A percentile compares a stretch with the other conserved stretches of the same genome.
Conservation (phyloP, 2,888 invertebrate genomes). For the Spodoptera picta region DNA sequence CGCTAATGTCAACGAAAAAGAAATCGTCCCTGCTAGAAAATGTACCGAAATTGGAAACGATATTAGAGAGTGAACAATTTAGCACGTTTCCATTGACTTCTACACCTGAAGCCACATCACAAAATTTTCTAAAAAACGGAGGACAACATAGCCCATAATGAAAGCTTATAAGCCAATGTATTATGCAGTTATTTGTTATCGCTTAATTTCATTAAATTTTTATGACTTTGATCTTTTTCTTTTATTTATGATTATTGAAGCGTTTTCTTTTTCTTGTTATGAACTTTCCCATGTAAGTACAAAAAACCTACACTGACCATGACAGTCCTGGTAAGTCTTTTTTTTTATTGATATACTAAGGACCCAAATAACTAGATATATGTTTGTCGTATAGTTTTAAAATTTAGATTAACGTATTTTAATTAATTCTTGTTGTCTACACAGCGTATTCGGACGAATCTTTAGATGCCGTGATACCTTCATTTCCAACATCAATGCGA, state of each 20-base stretch:
- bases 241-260: conserved; percentile 9
- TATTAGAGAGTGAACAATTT: conserved; percentile 69
- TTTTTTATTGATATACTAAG: too few relatives aligned
- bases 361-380: too few relatives aligned
- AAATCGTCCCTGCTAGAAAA: conserved; percentile 69
- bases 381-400: too few relatives aligned
- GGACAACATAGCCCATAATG: conserved; percentile 12
- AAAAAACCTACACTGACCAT: too few relatives aligned
- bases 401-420: background rate
- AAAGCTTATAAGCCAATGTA: conserved; percentile 28
- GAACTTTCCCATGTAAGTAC: too few relatives aligned
- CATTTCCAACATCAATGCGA: conserved; percentile 67
- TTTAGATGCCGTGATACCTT: conserved; percentile 69
- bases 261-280: background rate
- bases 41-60: conserved; percentile 77
- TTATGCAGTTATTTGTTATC: conserved; percentile 35
- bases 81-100: conserved; percentile 53
- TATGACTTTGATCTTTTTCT: conserved; percentile 19
- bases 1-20: conserved; percentile 64
- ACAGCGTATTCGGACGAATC: conserved; percentile 71
- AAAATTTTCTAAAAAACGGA: conserved; percentile 39
- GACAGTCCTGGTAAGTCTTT: too few relatives aligned
- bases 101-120: conserved; percentile 29
- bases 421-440: conserved; percentile 32
- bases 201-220: conserved; percentile 19